Evolutionary conservation across 2,113 vertebrate genomes (phyloP).

Genomic region (Chaenocephalus aceratus): DNA sequence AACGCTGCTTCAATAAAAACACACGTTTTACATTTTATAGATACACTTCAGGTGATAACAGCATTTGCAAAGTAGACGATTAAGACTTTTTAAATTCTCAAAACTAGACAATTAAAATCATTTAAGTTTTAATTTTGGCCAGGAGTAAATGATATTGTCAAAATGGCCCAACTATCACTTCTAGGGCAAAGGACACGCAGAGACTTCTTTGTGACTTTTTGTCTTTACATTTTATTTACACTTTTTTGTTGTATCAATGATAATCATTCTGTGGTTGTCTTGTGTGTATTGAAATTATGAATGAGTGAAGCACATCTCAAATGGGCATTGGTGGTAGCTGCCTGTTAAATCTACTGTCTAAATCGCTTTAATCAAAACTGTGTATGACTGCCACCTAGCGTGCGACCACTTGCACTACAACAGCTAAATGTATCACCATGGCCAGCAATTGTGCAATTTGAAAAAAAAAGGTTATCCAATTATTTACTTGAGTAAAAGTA

Average conservation of each 20-base stretch:
- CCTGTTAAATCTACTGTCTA: neutral
- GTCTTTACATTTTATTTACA: too few species aligned
- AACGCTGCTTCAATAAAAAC: neutral
- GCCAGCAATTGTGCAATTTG: neutral
- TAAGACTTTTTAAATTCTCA: neutral
- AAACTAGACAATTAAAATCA: neutral
- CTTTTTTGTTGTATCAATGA: too few species aligned
- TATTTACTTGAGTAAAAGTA: too few species aligned
- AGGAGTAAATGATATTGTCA: neutral
- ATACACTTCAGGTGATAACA: neutral
- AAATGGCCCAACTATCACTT: too few species aligned
- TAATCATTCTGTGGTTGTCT: neutral
- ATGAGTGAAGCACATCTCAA: neutral
- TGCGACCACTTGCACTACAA: neutral
- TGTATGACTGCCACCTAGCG: conserved; percentile 58
- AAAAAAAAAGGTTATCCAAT: neutral
- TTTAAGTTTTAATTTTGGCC: neutral
- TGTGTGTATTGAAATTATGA: neutral
- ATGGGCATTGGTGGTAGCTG: neutral
- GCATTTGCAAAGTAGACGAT: neutral
- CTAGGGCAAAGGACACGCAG: neutral
- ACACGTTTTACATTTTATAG: neutral
- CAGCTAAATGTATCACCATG: neutral
- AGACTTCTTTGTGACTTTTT: neutral
- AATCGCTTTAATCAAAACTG: neutral